Conservation (phyloP, 2,888 invertebrate species). For the Mimachlamys varia region DNA sequence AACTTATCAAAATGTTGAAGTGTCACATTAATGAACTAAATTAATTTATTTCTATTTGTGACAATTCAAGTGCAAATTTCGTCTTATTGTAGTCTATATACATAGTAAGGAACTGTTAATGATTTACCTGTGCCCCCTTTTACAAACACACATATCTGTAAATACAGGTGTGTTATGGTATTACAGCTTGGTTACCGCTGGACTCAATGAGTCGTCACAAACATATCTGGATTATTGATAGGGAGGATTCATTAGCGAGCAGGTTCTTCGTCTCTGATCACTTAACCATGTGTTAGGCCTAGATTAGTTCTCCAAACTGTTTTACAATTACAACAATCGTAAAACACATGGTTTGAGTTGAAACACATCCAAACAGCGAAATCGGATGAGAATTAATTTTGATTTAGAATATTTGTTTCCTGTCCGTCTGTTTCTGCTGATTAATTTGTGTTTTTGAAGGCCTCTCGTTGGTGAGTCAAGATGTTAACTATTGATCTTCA, state of each 20-base stretch:
- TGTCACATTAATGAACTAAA: no score
- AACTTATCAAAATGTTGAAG: no score
- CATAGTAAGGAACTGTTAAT: not conserved
- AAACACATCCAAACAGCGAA: not conserved
- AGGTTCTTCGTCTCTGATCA: not conserved
- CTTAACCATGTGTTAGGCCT: not conserved
- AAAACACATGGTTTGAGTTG: not conserved
- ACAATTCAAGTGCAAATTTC: no score
- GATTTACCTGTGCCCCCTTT: not conserved
- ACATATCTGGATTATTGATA: not conserved
- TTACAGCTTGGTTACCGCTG: not conserved
- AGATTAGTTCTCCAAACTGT: not conserved
- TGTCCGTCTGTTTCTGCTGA: not conserved
- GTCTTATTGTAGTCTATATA: no score
- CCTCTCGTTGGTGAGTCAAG: not conserved
- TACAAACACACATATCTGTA: not conserved
- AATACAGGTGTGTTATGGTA: not conserved
- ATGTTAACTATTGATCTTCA: not conserved
- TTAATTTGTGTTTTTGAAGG: not conserved
- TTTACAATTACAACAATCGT: not conserved
- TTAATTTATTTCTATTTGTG: no score
- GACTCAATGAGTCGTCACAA: not conserved
- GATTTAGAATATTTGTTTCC: not conserved
- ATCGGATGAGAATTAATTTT: not conserved
- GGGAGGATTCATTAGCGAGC: not conserved